phyloP scores from a whole-genome alignment of 2,797 vertebrate genomes.

The Tenualosa thibaudeaui region DNA sequence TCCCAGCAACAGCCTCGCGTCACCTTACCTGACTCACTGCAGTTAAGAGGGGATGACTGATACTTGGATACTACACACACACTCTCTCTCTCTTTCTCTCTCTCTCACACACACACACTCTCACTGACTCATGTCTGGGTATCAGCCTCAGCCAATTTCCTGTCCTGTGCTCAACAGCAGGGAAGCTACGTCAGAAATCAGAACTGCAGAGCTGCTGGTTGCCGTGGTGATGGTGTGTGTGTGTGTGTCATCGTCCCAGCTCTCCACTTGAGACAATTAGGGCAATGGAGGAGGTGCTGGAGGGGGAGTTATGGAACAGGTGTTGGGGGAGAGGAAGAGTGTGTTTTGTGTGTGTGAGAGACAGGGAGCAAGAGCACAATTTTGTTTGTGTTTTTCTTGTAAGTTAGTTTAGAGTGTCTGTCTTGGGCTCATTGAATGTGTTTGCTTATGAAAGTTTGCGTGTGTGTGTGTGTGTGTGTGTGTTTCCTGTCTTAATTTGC shows the following conservation, averaged over 20 bases:
- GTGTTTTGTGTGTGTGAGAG: neutral
- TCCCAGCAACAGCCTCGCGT: neutral
- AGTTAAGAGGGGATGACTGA: neutral
- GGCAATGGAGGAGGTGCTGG: neutral
- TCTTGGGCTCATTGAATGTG: neutral
- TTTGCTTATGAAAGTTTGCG: neutral
- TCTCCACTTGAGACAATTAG: neutral
- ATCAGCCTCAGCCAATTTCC: neutral
- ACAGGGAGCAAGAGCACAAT: neutral
- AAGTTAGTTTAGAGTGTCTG: neutral
- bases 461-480: neutral
- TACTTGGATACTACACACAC: neutral
- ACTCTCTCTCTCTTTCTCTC: neutral
- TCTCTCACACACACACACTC: neutral
- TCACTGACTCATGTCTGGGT: neutral
- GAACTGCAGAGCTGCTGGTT: neutral
- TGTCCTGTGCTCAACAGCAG: neutral
- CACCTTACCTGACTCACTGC: conserved; percentile 6
- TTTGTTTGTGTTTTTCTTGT: neutral
- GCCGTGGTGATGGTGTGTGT: neutral
- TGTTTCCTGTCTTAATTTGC: neutral
- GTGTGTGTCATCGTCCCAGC: neutral
- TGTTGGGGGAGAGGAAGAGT: neutral
- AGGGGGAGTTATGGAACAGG: neutral
- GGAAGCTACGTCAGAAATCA: neutral